phyloP scores from a whole-genome alignment of 2,888 invertebrate species.

The Spilosoma lubricipeda region DNA sequence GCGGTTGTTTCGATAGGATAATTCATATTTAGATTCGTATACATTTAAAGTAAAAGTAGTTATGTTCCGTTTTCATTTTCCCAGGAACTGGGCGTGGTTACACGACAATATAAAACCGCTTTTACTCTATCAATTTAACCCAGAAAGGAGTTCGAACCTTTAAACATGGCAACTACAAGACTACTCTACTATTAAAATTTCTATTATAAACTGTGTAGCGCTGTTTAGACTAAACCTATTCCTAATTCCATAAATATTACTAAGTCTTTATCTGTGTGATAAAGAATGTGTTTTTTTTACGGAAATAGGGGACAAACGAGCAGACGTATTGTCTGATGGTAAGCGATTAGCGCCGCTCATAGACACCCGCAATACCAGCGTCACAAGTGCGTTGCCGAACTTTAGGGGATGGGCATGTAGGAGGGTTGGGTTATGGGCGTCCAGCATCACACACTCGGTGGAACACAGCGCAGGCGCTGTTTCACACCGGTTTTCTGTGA shows the following conservation, averaged over 20 bases:
- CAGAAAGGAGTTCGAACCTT: constrained; percentile 29
- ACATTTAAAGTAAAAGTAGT: constrained; percentile 17
- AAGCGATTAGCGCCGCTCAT: too few species aligned
- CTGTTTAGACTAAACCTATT: background rate
- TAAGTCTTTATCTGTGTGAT: too few species aligned
- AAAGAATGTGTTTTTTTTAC: too few species aligned
- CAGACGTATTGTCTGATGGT: too few species aligned
- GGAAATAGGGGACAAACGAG: too few species aligned
- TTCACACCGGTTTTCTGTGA: too few species aligned
- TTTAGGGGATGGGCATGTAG: too few species aligned
- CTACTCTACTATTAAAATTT: constrained; percentile 12
- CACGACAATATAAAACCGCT: constrained; percentile 22
- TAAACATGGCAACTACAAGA: constrained; percentile 7
- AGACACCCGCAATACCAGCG: too few species aligned
- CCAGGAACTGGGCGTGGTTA: constrained; percentile 34
- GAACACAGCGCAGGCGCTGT: too few species aligned
- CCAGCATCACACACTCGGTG: too few species aligned
- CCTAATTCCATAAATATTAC: background rate
- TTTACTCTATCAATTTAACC: constrained; percentile 34
- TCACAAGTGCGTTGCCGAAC: too few species aligned
- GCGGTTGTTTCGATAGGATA: background rate
- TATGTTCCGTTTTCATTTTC: constrained; percentile 17
- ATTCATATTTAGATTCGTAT: constrained; percentile 10
- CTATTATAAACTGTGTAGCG: background rate
- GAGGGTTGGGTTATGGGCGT: too few species aligned